Base-by-base conservation (phyloP, 1,140 invertebrate genomes). In the Euwallacea similis region DNA sequence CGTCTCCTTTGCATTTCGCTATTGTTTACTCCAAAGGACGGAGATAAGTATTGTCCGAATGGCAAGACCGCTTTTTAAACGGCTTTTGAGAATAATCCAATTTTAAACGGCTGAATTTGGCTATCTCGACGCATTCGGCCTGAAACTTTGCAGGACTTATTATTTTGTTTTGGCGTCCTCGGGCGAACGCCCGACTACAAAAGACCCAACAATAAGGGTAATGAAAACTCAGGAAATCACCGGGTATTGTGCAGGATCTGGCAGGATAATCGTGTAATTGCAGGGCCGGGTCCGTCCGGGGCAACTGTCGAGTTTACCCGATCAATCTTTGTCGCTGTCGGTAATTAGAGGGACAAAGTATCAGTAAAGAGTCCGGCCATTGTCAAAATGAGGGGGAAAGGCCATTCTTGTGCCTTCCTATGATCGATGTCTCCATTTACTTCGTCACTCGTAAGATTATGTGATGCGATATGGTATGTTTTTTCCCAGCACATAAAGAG, bases 221-320 rank as follows among this genome's bases (percentile, higher is more conserved):
- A 79, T 79, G 78, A 79, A 79, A 79, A 76, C 74, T 64, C 71
- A 69, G 76, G 75, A 79, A 79, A 79, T 79, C 77, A 77, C 71
- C 71, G 75, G 69, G 77, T 76, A 77, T 78, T 78, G 77, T 78
- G 70, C 64, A 60, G 68, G 70, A 75, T 76, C 76, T 74, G 75
- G 73, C 64, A 66, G 68, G 72, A 76, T 78, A 76, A 78, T 78
- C 74, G 74, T 77, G 73, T 77, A 79, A 79, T 79, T 79, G 75
- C 76, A 72, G 66, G 71, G 70, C 69, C 66, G 71, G 61, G 69
- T 43, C 66, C 46, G 54, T 69, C 50, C 61, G 50, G 56, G 66
- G 69, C 74, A 75, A 74, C 72, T 73, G 74, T 75, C 72, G 69
- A 54, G 54, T 64, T 75, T 67, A 73, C 74, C 69, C 70, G 74